Percentiles rank a stretch among this genome's conserved stretches.
These are phyloP conservation scores for Thecophora atra DNA, from an alignment of 2,888 invertebrate species.

Conservation along the genomic window DNA sequence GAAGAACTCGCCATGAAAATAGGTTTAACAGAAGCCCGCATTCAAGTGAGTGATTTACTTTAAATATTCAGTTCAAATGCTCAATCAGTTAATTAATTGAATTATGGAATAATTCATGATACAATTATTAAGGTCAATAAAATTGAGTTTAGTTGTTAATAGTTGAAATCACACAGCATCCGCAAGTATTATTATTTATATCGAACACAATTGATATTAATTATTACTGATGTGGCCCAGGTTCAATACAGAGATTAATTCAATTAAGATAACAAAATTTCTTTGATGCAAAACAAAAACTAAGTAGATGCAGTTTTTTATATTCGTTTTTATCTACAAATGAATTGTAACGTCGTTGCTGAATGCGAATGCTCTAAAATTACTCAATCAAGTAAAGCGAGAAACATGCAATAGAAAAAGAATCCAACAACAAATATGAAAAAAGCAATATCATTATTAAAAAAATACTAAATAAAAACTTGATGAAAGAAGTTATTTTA, in stretches of 20 bases:
- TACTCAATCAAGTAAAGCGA: background rate
- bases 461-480: background rate
- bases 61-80: background rate
- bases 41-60: slow-evolving; percentile 80
- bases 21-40: slow-evolving; percentile 91
- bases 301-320: background rate
- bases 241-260: too few relatives aligned
- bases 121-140: too few relatives aligned
- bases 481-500: slow-evolving; percentile 9
- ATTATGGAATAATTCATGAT: too few relatives aligned
- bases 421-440: background rate
- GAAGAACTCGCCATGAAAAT: slow-evolving; percentile 96
- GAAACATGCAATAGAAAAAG: background rate
- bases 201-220: background rate
- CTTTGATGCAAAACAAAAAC: too few relatives aligned
- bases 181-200: background rate
- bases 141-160: too few relatives aligned
- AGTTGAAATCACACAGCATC: background rate
- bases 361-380: background rate
- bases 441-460: background rate
- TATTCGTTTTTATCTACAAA: background rate
- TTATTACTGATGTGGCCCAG: background rate
- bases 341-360: background rate
- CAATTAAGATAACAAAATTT: too few relatives aligned
- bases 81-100: background rate